These are phyloP conservation scores for Rhinopomastus cyanomelas DNA, from an alignment of 2,113 vertebrate genomes.

Conservation along the genomic window DNA sequence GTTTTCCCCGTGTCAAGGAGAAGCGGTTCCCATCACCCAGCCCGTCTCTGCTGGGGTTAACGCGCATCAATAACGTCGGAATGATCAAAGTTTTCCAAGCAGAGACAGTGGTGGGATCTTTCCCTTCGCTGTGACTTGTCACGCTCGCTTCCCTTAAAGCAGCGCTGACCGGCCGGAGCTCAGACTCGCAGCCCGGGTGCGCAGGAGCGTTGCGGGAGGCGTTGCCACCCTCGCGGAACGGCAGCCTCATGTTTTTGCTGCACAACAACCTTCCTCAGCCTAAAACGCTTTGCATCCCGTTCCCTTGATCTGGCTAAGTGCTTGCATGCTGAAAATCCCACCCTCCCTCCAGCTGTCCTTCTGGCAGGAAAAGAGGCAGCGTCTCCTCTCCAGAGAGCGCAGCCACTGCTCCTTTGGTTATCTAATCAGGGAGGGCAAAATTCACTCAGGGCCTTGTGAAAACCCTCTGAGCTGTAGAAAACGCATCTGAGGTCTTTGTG, in stretches of 20 bases:
- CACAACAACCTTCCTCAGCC: constrained; percentile 62
- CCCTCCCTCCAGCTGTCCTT: constrained; percentile 67
- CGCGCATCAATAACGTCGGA: constrained; percentile 2
- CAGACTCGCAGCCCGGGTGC: constrained; percentile 39
- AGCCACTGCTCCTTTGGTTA: constrained; percentile 70
- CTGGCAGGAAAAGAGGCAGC: constrained; percentile 62
- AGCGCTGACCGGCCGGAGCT: constrained; percentile 19
- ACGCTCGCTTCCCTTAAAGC: constrained; percentile 58
- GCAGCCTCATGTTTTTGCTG: constrained; percentile 63
- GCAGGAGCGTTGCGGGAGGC: constrained; percentile 16
- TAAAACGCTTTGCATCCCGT: constrained; percentile 68
- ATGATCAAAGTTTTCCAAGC: constrained; percentile 48
- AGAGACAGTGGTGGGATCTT: neutral
- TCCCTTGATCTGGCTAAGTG: constrained; percentile 68
- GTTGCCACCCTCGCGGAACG: constrained; percentile 41
- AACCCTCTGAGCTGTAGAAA: constrained; percentile 37
- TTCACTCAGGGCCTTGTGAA: constrained; percentile 11
- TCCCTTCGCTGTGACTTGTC: constrained; percentile 45
- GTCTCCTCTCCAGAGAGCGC: constrained; percentile 47
- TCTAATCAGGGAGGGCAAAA: constrained; percentile 57
- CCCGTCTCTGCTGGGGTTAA: constrained; percentile 11
- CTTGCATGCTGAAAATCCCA: constrained; percentile 65
- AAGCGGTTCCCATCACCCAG: constrained; percentile 33
- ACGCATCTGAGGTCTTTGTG: constrained; percentile 17
- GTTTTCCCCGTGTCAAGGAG: constrained; percentile 36